Evolutionary conservation across 2,113 vertebrate genomes (phyloP), one percentile per base, ranked within the genome.

Genomic region (Uropsilus gracilis): DNA sequence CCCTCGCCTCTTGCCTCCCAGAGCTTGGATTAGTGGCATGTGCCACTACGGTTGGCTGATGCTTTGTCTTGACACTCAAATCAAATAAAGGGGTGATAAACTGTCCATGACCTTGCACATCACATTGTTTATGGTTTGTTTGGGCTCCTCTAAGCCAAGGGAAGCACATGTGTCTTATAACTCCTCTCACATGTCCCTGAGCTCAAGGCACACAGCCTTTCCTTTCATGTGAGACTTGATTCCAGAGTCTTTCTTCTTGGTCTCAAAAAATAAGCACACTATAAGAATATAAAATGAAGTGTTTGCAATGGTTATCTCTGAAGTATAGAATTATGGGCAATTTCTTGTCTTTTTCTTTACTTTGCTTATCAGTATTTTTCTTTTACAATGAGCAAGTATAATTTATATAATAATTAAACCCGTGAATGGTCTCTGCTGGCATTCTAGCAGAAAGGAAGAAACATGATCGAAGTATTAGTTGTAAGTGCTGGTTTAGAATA

Each of bases 201-300:
- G 34, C 46, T 68, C 69, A 6, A 6, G 61, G 83, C 73, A 83
- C 42, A 55, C 10, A 89, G 61, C 39, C 11, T 68, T 91, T 32
- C 55, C 75, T 97, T 96, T 95, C 84, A 91, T 83, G 84, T 94
- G 95, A 87, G 93, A 92, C 32, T 42, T 66, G 55, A 96, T 10
- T 88, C 76, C 61, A 63, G 69, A 68, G 34, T 53, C 71, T 95
- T 95, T 95, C 37, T 95, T 95, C 57, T 81, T 73, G 13, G 32
- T 85, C 72, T 96, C 95, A 94, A 94, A 95, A 93, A 94, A 94
- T 95, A 95, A 97, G 83, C 75, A 90, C 22, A 42, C 59, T 72
- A 16, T 59, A 76, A 63, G 46, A 88, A 73, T 26, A 89, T n/a
- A 42, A 39, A 34, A n/a, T 71, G 14, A 83, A 64, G 5, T 89